Evolutionary conservation across 2,888 invertebrate species (phyloP), one percentile per base, ranked within the genome.

Genomic region (Neoaliturus tenellus): DNA sequence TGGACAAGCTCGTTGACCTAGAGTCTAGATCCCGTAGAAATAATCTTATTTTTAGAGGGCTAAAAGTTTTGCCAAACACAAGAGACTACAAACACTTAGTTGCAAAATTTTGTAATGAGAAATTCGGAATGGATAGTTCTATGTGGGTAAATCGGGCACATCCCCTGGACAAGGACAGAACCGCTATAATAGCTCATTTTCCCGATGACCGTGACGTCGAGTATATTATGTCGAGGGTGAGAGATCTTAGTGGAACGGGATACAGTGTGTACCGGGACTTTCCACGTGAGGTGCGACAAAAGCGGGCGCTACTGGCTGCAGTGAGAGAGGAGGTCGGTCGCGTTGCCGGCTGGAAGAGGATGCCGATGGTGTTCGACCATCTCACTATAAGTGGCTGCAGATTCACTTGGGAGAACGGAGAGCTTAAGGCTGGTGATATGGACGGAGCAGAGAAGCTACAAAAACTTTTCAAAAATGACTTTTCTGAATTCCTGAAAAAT

Each of bases 81-180:
- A 67, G 8, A 31, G 62, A 62, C 62, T 62, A 23, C 17, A 28
- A 17, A 31, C 67, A 67, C 14, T 17, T 67, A 28, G n/a, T 67
- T 31, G 3, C 8, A 1, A 67, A 33, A 33, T 67, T 67, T 12
- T 67, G 67, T 17, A 31, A 23, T 67, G 67, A 31, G 3, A 31
- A 33, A n/a, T n/a, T 67, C 12, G 33, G 31, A 4, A 17, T 17
- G 31, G 31, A 5, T 31, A 33, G 31, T 14, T 10, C 23, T 23
- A 3, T 58, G n/a, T 80, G 17, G 35, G 81, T 62, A n/a, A 81
- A 81, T 23, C 10, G 81, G 5, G 81, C 81, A 25, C 81, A 62
- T 62, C 41, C 58, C 14, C 39, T 81, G 8, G 81, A 35, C 8
- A 58, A 39, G 35, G 81, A 31, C 17, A 62, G 58, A 31, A 62